A percentile compares a stretch with the other conserved stretches of the same genome.
phyloP scores from a whole-genome alignment of 2,888 invertebrate species.

The Tillus elongatus region DNA sequence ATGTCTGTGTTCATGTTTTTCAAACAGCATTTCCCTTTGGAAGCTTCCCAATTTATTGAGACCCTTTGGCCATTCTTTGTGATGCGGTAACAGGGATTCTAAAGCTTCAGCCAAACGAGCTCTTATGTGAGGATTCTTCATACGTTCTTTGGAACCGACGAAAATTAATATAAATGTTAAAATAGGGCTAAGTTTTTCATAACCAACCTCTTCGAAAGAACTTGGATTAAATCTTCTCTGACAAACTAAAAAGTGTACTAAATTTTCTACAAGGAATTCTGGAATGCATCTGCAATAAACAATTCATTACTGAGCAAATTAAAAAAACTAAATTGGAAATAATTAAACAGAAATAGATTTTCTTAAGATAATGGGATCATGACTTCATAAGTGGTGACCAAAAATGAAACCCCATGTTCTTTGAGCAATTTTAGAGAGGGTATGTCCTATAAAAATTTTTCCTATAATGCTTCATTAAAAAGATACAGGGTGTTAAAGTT shows the following conservation, averaged over 20 bases:
- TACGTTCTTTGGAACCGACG: slow-evolving; percentile 69
- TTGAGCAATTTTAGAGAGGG: no score
- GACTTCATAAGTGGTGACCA: no score
- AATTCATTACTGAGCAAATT: no score
- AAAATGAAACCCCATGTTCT: no score
- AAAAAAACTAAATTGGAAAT: no score
- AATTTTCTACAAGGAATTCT: slow-evolving; percentile 82
- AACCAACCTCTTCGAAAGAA: slow-evolving; percentile 57
- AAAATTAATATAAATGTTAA: slow-evolving; percentile 73
- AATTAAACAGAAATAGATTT: no score
- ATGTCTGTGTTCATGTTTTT: slow-evolving; percentile 62
- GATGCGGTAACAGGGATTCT: slow-evolving; percentile 72
- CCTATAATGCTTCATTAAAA: no score
- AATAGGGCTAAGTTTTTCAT: slow-evolving; percentile 56
- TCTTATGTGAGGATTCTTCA: slow-evolving; percentile 86
- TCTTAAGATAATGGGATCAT: no score
- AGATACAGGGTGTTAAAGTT: no score
- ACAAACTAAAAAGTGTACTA: slow-evolving; percentile 72
- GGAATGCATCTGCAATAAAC: slow-evolving; percentile 64
- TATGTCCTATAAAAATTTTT: no score
- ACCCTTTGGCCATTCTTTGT: slow-evolving; percentile 47
- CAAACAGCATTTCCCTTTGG: slow-evolving; percentile 66
- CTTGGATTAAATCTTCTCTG: slow-evolving; percentile 55
- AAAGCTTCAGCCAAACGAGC: slow-evolving; percentile 84
- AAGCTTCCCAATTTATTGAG: slow-evolving; percentile 44